Base-by-base conservation (phyloP, 2,113 vertebrate species). In the Varanus komodoensis region DNA sequence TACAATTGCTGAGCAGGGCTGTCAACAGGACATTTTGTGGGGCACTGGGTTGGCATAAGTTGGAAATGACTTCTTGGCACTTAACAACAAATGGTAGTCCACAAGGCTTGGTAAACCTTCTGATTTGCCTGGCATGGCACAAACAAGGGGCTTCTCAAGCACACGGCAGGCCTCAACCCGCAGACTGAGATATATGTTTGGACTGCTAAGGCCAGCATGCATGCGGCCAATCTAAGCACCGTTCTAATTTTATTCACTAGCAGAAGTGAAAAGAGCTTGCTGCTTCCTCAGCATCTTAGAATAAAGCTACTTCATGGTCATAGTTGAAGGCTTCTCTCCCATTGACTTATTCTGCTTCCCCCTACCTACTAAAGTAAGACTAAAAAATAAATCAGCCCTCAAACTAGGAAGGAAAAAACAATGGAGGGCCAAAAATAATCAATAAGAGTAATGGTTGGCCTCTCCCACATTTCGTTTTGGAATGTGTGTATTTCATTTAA, bases 311-410 rank as follows among this genome's bases (percentile, higher is more conserved):
- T 73, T 50, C 23, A 73, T 73, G 68, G 71, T 68, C 29, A 3
- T 52, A 17, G 21, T 71, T 32, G 71, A 71, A 85, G 83, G 68
- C 29, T n/a, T 4, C 3, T 34, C 52, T 44, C 71, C 52, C 21
- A 57, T 86, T 75, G n/a, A 15, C 73, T 87, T n/a, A 78, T 54
- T 6, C 57, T 91, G 54, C 19, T 57, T 15, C 67, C 9, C 83
- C 2, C 79, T 54, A 64, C 12, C 1, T 82, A 1, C 79, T 61
- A 0, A 69, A 0, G 87, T 11, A 27, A 61, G 68, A 8, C 14
- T 57, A 81, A 87, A 93, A 90, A 81, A 86, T 87, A 93, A 92
- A 83, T 23, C 80, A 52, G 52, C 83, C 25, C 69, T 48, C 21
- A 89, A 75, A 23, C 2, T n/a, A 23, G 50, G 67, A 78, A 87